Evolutionary conservation across 2,888 invertebrate species (phyloP), one percentile per base, ranked within the genome.

Genomic region (Agapetus fuscipes): DNA sequence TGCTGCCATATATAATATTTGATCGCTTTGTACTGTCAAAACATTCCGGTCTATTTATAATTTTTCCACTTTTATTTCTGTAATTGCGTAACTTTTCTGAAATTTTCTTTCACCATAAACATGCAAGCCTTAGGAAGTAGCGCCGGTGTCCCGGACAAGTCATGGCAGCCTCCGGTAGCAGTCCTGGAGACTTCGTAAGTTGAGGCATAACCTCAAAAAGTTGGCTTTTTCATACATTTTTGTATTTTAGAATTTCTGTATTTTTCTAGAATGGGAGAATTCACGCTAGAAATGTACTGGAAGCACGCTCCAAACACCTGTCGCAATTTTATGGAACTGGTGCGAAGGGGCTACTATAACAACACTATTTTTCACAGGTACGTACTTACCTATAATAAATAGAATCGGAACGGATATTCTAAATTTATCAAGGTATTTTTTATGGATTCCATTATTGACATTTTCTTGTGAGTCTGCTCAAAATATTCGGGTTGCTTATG

Each of bases 231-330:
- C 9, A 20, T n/a, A 30, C 10, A 14, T 9, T 26, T 12, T 30
- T 25, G 40, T 13, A 30, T 48, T 34, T 32, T 17, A 90, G 90
- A 30, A 95, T 97, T 20, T 20, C 4, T 9, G 20, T 9, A 20
- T 41, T 13, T 29, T 48, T 34, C 29, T 20, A 90, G 90, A 30
- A 95, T 97, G 93, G 98, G 98, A 0, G 83, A 83, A 53, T 72
- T 98, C 34, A 74, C 80, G 0, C 66, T 97, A 33, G 97, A 98
- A 62, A 71, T 98, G 48, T 99, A 99, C 57, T 99, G 98, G 98
- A 89, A 91, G 58, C 96, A 99, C 59, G 84, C 97, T 1, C 97
- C 97, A n/a, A 79, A 81, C 50, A 96, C 97, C 0, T 98, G 98
- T 52, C 74, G 90, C 54, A 98, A 99, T 60, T 97, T 98, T 65